These are phyloP conservation scores for Ambastaia sidthimunki DNA, from an alignment of 2,797 vertebrate genomes.

Conservation along the genomic window DNA sequence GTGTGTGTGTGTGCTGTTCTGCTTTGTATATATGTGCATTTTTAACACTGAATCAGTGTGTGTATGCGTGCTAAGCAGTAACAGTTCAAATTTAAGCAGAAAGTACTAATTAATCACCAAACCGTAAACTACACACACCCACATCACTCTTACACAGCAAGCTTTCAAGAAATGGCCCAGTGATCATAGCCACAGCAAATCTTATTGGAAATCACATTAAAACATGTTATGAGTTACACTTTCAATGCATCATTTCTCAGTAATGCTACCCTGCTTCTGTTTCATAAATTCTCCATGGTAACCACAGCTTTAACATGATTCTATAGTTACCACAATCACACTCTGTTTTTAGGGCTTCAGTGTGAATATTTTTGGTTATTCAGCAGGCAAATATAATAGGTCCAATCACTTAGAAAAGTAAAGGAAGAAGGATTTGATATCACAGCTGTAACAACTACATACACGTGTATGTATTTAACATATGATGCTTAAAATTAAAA, in stretches of 20 bases:
- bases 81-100: conserved; percentile 20
- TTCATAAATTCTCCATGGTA: not conserved
- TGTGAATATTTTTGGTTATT: no score
- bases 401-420: not conserved
- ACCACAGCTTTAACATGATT: not conserved
- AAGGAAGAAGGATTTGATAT: not conserved
- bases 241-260: not conserved
- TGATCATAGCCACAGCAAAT: not conserved
- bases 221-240: no score
- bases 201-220: not conserved
- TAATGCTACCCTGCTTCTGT: not conserved
- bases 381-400: not conserved
- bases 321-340: not conserved
- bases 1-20: conserved; percentile 57
- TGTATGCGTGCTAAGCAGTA: conserved; percentile 46
- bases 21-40: conserved; percentile 69
- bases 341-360: no score
- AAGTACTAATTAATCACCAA: conserved; percentile 41
- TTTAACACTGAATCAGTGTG: conserved; percentile 56
- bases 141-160: not conserved
- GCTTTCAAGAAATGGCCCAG: no score
- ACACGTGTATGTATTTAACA: not conserved
- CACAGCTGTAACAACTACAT: no score
- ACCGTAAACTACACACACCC: conserved; percentile 6
- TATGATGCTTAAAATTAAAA: not conserved